Evolutionary conservation across 2,888 invertebrate species (phyloP), one percentile per base, ranked within the genome.

Genomic region (Cyclophora albipunctata): DNA sequence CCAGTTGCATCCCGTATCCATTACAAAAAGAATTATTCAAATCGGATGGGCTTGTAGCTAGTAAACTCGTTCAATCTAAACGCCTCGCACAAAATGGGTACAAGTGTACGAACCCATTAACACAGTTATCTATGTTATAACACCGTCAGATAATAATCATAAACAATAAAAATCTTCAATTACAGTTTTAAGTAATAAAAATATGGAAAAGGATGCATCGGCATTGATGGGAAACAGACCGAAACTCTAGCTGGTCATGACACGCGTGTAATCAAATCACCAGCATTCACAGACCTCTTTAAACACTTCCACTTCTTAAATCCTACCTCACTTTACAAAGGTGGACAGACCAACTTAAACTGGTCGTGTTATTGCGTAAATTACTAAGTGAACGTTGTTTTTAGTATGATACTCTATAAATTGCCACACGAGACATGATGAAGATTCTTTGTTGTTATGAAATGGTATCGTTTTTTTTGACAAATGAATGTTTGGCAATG

Each of bases 401-500:
- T 43, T 43, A 56, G 54, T 61, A 58, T 64, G 54, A 54, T 67
- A 56, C 60, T 58, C 54, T 59, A 58, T 62, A 66, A 69, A 69
- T 72, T 69, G 64, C 67, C 50, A 60, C 57, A 66, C 59, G 60
- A 59, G 66, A 69, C 20, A 20, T 58, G 67, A 60, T 45, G 61
- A 62, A 63, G 69, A 61, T 54, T 52, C 58, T 53, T 37, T 4
- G 57, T 59, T 45, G 49, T 70, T 66, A 55, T 51, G 64, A 54
- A 69, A 71, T 60, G 40, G 34, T 46, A 51, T 57, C 51, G 56
- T 59, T 50, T 58, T 60, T 60, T 60, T 67, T 58, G 63, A 66
- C 62, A 64, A 67, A 60, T 5, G 37, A 73, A 73, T 81, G 83
- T 84, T 81, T 77, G 69, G 75, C 79, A 78, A 81, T 20, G 20